Conservation (phyloP, 2,797 vertebrate species). For the Scolopax rusticola region DNA sequence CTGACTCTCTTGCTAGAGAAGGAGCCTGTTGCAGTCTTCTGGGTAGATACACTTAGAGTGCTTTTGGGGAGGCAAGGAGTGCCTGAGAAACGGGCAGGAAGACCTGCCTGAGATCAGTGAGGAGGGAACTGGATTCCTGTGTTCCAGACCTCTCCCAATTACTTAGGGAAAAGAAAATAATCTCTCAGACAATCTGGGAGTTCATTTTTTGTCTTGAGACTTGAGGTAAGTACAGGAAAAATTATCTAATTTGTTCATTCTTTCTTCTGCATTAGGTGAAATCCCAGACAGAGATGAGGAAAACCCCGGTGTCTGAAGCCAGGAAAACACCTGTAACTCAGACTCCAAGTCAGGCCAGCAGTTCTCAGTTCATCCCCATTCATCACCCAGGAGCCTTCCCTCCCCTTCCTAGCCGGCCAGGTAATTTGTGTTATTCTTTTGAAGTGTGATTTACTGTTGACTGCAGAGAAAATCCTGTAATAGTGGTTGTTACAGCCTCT, state of each 20-base stretch:
- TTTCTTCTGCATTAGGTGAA: slow-evolving; percentile 86
- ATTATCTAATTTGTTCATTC: not conserved
- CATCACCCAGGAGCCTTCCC: slow-evolving; percentile 97
- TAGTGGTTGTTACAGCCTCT: not conserved
- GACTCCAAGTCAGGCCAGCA: slow-evolving; percentile 88
- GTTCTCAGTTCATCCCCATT: slow-evolving; percentile 97
- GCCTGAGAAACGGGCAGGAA: not conserved
- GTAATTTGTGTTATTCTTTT: slow-evolving; percentile 66
- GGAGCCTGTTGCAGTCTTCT: not conserved
- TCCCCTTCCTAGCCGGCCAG: slow-evolving; percentile 93
- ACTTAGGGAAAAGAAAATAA: not conserved
- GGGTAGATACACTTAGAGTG: not conserved
- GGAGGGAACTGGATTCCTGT: not conserved
- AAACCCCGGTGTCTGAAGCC: slow-evolving; percentile 93
- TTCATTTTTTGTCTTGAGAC: not conserved
- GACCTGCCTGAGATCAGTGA: not conserved
- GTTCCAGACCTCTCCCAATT: not conserved
- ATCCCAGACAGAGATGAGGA: slow-evolving; percentile 91
- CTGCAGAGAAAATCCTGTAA: not conserved
- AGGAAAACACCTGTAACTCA: slow-evolving; percentile 93
- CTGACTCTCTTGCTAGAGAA: not conserved
- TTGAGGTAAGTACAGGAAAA: not conserved
- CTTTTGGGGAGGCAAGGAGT: not conserved
- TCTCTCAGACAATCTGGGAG: not conserved
- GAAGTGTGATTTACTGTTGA: not conserved